Base-by-base conservation (phyloP, 2,113 vertebrate genomes). In the Paramormyrops kingsleyae region DNA sequence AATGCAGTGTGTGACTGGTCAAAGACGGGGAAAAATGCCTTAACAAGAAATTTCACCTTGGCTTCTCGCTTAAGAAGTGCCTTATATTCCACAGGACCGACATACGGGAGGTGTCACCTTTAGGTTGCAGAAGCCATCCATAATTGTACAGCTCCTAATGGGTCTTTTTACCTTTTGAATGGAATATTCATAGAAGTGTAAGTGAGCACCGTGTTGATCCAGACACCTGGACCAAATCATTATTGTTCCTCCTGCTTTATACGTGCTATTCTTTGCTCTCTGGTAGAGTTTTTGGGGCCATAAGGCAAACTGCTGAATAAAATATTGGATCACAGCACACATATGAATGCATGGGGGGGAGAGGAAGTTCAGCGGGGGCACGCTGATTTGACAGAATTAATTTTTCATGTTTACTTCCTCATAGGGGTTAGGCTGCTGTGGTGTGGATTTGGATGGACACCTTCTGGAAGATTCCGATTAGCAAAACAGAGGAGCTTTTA, bases 141-240 rank as follows among this genome's bases (percentile, higher is more conserved):
- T 52, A 62, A 88, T 74, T 84, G 83, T 59, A 77, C n/a, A 6
- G 12, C 49, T 19, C 15, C 83, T 83, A 90, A 91, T 89, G 83
- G 88, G 35, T 83, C 52, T 52, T 19, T 56, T 88, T 85, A 88
- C 89, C 89, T 89, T 88, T 89, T 74, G 35, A 83, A 44, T 47
- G 21, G 47, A 27, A 52, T 89, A 77, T 89, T 89, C 62, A 87
- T 77, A 4, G 24, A 39, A 91, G 19, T 85, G 85, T 53, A n/a
- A 5, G 50, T 91, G 70, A 59, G 39, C 19, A 10, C 83, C 62
- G 17, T 52, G 42, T 35, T 24, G 46, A 47, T 50, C 84, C 24
- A 86, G 17, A 83, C 80, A 83, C 80, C 42, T 46, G 31, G 35
- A 77, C 13, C 21, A 47, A 47, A 47, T 84, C 12, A 50, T 87